Percentiles rank a stretch among this genome's conserved stretches.
Evolutionary conservation across 2,113 vertebrate genomes (phyloP).

Genomic region (Sander vitreus): DNA sequence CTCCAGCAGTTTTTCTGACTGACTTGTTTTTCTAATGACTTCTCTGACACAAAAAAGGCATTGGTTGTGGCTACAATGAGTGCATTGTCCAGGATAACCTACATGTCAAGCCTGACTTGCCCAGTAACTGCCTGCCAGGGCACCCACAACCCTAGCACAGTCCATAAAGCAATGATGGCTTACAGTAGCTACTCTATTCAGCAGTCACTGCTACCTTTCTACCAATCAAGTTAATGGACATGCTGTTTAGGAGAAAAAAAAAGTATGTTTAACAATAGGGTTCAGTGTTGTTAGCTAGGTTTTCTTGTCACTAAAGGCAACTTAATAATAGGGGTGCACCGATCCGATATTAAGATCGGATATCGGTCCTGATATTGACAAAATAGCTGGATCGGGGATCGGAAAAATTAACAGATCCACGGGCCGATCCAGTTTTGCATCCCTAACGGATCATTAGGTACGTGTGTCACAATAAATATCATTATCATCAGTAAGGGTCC

Average conservation of each 20-base stretch:
- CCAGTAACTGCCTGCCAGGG: conserved; percentile 56
- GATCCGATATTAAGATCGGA: too few species aligned
- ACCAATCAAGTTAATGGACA: conserved; percentile 3
- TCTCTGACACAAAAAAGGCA: conserved; percentile 61
- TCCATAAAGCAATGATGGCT: conserved; percentile 21
- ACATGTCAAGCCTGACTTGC: conserved; percentile 75
- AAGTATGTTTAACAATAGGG: background rate
- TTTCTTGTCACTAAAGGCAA: background rate
- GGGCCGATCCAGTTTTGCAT: too few species aligned
- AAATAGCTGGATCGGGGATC: too few species aligned
- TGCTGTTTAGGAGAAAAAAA: background rate
- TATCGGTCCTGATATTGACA: too few species aligned
- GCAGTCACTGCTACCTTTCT: conserved; percentile 10
- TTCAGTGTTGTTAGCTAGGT: background rate
- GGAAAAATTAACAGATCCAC: too few species aligned
- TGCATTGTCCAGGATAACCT: conserved; percentile 75
- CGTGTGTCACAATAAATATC: background rate
- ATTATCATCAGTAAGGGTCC: background rate
- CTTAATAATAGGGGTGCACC: background rate
- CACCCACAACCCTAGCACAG: conserved; percentile 34
- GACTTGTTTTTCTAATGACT: conserved; percentile 73
- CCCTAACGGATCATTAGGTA: background rate
- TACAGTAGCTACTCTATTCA: conserved; percentile 21
- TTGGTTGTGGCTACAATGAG: conserved; percentile 67
- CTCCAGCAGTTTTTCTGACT: conserved; percentile 74